Evolutionary conservation across 2,113 vertebrate genomes (phyloP).

Genomic region (Paramisgurnus dabryanus): DNA sequence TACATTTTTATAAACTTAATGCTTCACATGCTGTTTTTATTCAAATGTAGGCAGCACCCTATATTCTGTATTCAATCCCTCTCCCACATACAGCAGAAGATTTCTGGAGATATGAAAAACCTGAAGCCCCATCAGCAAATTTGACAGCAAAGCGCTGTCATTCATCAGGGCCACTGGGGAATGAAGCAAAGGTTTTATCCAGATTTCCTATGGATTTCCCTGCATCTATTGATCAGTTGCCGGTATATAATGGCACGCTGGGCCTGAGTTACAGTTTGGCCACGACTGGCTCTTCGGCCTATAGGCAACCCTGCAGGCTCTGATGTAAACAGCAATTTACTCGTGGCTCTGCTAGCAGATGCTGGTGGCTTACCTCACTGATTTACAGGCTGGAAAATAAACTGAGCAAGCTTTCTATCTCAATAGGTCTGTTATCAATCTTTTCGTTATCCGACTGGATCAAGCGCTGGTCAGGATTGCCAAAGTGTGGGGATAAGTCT

Average conservation of each 20-base stretch:
- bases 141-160: slow-evolving; percentile 43
- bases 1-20: too few species aligned
- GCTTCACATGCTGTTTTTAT: background rate
- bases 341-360: slow-evolving; percentile 27
- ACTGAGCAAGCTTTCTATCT: slow-evolving; percentile 43
- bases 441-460: slow-evolving; percentile 55
- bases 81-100: background rate
- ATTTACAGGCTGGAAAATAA: slow-evolving; percentile 47
- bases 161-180: slow-evolving; percentile 8
- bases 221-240: slow-evolving; percentile 43
- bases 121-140: slow-evolving; percentile 16
- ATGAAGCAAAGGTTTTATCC: slow-evolving; percentile 25
- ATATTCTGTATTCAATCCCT: background rate
- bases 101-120: background rate
- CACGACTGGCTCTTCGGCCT: slow-evolving; percentile 8
- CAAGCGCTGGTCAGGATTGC: slow-evolving; percentile 36
- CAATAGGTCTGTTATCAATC: slow-evolving; percentile 51
- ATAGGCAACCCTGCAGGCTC: slow-evolving; percentile 18
- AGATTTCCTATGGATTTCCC: slow-evolving; percentile 48
- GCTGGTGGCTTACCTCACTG: slow-evolving; percentile 40
- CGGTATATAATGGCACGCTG: slow-evolving; percentile 41
- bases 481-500: slow-evolving; percentile 34
- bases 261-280: slow-evolving; percentile 40
- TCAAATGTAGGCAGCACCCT: background rate
- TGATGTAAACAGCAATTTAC: slow-evolving; percentile 48